Conservation (phyloP, 2,797 vertebrate genomes). For the Cheirogaleus major region DNA sequence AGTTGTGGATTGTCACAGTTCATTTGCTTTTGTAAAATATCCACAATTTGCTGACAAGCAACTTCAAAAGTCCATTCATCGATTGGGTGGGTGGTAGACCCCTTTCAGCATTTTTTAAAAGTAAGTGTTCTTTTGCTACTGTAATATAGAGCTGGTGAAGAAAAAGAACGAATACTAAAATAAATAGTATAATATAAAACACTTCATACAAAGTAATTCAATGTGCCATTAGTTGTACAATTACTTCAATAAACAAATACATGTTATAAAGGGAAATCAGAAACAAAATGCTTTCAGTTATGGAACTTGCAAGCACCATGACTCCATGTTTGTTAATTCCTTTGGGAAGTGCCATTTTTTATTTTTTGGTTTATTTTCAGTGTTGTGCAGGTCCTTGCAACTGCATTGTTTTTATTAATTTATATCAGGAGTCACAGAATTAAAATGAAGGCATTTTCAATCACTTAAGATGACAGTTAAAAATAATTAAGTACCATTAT, state of each 20-base stretch:
- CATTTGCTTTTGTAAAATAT: conserved; percentile 88
- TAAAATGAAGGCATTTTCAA: conserved; percentile 86
- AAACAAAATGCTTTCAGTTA: conserved; percentile 85
- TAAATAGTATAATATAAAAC: conserved; percentile 90
- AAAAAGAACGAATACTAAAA: conserved; percentile 86
- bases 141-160: conserved; percentile 85
- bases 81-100: conserved; percentile 85
- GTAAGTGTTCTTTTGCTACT: conserved; percentile 85
- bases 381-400: conserved; percentile 85
- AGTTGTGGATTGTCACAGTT: conserved; percentile 91
- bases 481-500: conserved; percentile 84
- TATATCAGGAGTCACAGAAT: conserved; percentile 85
- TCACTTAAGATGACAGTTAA: conserved; percentile 84
- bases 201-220: conserved; percentile 88
- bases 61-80: conserved; percentile 88
- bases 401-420: conserved; percentile 80
- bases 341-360: conserved; percentile 88
- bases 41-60: conserved; percentile 90
- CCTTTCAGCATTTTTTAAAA: conserved; percentile 84
- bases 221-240: conserved; percentile 88
- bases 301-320: conserved; percentile 86
- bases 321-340: conserved; percentile 85
- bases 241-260: conserved; percentile 86
- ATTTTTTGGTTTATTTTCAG: conserved; percentile 86
- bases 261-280: conserved; percentile 86